These are phyloP conservation scores for Andricus curvator DNA, from an alignment of 2,888 invertebrate genomes.

Conservation along the genomic window DNA sequence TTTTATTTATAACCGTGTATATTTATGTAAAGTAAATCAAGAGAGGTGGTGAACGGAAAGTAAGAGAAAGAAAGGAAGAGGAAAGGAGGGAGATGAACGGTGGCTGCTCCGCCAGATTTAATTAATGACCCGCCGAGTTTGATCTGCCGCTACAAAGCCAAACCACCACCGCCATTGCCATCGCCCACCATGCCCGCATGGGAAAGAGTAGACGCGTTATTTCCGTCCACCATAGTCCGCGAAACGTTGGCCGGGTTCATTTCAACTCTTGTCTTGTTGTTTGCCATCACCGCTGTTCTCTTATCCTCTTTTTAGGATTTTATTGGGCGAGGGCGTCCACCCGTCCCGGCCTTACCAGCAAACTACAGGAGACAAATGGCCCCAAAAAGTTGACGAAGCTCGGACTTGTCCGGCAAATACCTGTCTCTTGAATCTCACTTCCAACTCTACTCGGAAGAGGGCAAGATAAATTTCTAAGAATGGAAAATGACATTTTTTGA, in stretches of 20 bases:
- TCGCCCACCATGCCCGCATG: conserved; percentile 37
- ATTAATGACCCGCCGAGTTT: conserved; percentile 77
- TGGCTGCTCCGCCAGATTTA: conserved; percentile 73
- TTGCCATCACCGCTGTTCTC: conserved; percentile 36
- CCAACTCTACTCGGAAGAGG: background rate
- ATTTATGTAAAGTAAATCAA: conserved; percentile 67
- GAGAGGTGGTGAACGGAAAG: conserved; percentile 45
- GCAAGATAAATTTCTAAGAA: too few relatives aligned
- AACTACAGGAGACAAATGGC: conserved; percentile 59
- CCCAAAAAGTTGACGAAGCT: conserved; percentile 55
- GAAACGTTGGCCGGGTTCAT: conserved; percentile 16
- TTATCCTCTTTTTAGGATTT: conserved; percentile 52
- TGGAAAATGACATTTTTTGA: too few relatives aligned
- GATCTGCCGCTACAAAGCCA: conserved; percentile 74
- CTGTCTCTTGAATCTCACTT: background rate
- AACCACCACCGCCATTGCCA: conserved; percentile 43
- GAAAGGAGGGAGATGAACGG: conserved; percentile 53
- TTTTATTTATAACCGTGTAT: conserved; percentile 66
- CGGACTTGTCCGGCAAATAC: conserved; percentile 48
- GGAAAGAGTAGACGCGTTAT: conserved; percentile 52
- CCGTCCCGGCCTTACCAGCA: conserved; percentile 48
- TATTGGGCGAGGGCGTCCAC: conserved; percentile 45
- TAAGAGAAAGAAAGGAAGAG: conserved; percentile 58
- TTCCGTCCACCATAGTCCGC: conserved; percentile 55
- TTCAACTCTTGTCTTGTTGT: conserved; percentile 41